Conservation (phyloP, 1,140 invertebrate genomes). For the Stenopsyche tienmushanensis region DNA sequence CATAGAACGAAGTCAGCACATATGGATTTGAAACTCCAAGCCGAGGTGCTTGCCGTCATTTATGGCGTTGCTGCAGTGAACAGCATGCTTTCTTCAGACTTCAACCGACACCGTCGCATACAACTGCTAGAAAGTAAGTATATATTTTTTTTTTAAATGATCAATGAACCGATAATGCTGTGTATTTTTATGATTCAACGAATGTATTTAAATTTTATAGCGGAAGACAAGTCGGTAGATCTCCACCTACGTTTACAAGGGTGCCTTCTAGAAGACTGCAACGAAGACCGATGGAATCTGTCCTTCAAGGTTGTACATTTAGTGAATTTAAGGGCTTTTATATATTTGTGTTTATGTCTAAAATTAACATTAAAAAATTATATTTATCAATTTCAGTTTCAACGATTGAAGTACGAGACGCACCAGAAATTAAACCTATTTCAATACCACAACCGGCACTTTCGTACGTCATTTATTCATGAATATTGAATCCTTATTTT, state of each 20-base stretch:
- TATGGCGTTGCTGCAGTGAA: constrained; percentile 98
- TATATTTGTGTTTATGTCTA: background rate
- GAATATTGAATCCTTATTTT: background rate
- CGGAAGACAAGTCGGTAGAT: constrained; percentile 66
- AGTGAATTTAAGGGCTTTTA: background rate
- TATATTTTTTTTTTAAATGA: background rate
- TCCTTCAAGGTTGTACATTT: constrained; percentile 14
- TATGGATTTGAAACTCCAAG: constrained; percentile 96
- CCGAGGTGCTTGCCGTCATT: constrained; percentile 92
- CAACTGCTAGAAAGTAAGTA: constrained; percentile 43
- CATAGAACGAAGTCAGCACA: constrained; percentile 89
- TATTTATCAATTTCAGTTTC: constrained; percentile 30
- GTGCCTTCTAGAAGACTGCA: constrained; percentile 86
- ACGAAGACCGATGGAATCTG: constrained; percentile 59
- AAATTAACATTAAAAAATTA: background rate
- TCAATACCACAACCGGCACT: constrained; percentile 43
- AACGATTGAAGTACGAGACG: constrained; percentile 34
- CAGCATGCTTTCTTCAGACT: constrained; percentile 97
- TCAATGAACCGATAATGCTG: too few relatives aligned
- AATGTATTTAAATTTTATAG: constrained; percentile 48
- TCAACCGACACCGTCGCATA: constrained; percentile 69
- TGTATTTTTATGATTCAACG: background rate
- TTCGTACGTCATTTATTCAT: constrained; percentile 37
- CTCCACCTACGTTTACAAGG: constrained; percentile 81
- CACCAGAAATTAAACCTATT: constrained; percentile 40